A percentile compares a stretch with the other conserved stretches of the same genome.
These are phyloP conservation scores for Calephelis perditalis DNA, from an alignment of 2,888 invertebrate genomes.

Conservation along the genomic window DNA sequence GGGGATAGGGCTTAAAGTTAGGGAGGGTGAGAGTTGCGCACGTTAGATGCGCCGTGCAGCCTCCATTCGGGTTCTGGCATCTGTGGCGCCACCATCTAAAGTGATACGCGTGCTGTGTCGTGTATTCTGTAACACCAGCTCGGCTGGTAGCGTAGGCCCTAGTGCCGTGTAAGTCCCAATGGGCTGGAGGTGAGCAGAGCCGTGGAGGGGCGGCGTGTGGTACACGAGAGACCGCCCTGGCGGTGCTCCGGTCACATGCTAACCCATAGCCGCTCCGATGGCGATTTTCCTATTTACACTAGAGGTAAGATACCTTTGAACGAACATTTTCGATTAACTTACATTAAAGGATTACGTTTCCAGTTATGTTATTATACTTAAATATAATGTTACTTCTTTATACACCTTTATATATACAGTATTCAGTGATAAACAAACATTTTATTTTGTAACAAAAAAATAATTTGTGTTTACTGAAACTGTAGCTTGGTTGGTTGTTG, in stretches of 20 bases:
- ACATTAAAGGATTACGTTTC: too few relatives aligned
- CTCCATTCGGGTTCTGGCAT: constrained; percentile 50
- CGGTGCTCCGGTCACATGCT: constrained; percentile 85
- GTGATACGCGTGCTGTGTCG: constrained; percentile 49
- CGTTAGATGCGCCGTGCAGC: constrained; percentile 70
- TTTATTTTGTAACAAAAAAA: neutral
- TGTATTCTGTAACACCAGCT: constrained; percentile 45
- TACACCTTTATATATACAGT: neutral
- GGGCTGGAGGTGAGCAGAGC: constrained; percentile 65
- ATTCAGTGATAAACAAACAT: neutral
- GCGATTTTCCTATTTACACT: constrained; percentile 89
- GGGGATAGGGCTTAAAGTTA: constrained; percentile 23
- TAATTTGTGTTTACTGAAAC: neutral
- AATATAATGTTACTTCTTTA: too few relatives aligned
- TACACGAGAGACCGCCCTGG: constrained; percentile 73
- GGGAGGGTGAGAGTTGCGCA: constrained; percentile 65
- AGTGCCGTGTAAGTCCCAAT: constrained; percentile 59
- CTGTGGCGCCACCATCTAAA: constrained; percentile 64
- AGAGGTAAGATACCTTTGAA: constrained; percentile 78
- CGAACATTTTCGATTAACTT: too few relatives aligned
- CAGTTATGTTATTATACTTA: too few relatives aligned
- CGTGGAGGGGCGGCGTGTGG: constrained; percentile 75
- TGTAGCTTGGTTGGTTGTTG: too few relatives aligned
- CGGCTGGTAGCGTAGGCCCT: constrained; percentile 32
- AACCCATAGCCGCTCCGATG: constrained; percentile 91